A percentile compares a stretch with the other conserved stretches of the same genome.
Evolutionary conservation across 2,113 vertebrate species (phyloP).

Genomic region (Ceyx melanurus): DNA sequence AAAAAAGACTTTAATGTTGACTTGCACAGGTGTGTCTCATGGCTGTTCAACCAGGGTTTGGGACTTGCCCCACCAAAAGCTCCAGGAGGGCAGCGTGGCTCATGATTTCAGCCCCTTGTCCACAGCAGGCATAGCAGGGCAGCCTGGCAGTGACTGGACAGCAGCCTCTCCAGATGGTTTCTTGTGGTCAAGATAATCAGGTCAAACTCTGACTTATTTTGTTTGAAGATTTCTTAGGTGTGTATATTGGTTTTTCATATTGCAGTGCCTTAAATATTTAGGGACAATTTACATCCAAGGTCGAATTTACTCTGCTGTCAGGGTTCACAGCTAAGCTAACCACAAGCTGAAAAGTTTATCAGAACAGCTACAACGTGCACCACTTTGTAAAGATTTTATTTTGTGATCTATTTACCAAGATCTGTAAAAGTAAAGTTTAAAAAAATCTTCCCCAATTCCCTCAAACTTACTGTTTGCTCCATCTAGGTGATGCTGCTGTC

Average conservation of each 20-base stretch:
- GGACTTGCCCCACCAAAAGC: no score
- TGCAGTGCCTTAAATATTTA: not conserved
- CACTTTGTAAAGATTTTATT: not conserved
- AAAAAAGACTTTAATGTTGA: no score
- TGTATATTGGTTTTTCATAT: not conserved
- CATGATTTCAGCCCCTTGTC: no score
- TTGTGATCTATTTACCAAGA: not conserved
- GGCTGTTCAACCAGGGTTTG: no score
- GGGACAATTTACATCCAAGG: not conserved
- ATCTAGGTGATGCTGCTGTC: no score
- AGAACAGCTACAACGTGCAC: not conserved
- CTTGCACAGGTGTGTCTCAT: no score
- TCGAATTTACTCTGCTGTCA: not conserved
- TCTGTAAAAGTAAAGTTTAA: not conserved
- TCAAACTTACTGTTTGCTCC: not conserved
- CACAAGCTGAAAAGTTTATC: not conserved
- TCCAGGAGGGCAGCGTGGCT: no score
- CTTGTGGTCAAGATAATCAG: slow-evolving; percentile 88
- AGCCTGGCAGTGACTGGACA: no score
- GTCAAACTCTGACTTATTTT: slow-evolving; percentile 86
- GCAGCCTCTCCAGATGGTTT: slow-evolving; percentile 78
- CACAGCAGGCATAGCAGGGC: no score
- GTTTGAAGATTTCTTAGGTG: slow-evolving; percentile 79
- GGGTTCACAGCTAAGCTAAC: not conserved
- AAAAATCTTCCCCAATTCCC: not conserved